Base-by-base conservation (phyloP, 2,797 vertebrate genomes). In the Muraenolepis orangiensis region DNA sequence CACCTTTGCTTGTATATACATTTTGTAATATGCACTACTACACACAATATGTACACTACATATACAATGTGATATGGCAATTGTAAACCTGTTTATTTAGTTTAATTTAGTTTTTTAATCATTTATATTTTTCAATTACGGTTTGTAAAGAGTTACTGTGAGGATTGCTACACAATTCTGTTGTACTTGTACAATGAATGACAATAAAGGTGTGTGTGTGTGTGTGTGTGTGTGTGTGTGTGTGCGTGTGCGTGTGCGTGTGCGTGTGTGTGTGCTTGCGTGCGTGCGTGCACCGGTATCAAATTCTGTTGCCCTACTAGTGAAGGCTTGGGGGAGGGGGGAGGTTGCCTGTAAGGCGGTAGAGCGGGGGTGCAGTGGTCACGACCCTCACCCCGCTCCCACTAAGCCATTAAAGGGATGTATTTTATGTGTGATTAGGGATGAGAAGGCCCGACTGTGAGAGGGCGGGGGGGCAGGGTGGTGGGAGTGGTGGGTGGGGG, bases 341-440 rank as follows among this genome's bases (percentile, higher is more conserved):
- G 57, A 66, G 61, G n/a, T n/a, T n/a, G n/a, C n/a, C n/a, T n/a
- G n/a, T n/a, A n/a, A 0, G 61, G 23, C 11, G 23, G 12, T 4
- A 28, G 28, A 12, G 14, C 26, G 66, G 26, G 57, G 66, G 4
- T 29, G 29, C 26, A 4, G 26, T 30, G 11, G 26, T 38, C 40
- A 40, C 8, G n/a, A 28, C 70, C 38, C 76, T 67, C 40, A 75
- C 75, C 68, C 69, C 20, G 0, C 76, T 79, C 64, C 66, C 74
- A 76, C 42, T 11, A 6, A 10, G 30, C 71, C 80, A 77, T 78
- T 23, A 70, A 66, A 30, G 76, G 84, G 83, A 83, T 84, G 84
- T 86, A 81, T 85, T 84, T 86, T 88, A 88, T 85, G 85, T 87
- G 81, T 85, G 89, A 86, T 88, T 77, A 78, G 80, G 71, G 34